A percentile compares a stretch with the other conserved stretches of the same genome.
Conservation (phyloP, 2,113 vertebrate genomes). For the Campylomormyrus numenius region DNA sequence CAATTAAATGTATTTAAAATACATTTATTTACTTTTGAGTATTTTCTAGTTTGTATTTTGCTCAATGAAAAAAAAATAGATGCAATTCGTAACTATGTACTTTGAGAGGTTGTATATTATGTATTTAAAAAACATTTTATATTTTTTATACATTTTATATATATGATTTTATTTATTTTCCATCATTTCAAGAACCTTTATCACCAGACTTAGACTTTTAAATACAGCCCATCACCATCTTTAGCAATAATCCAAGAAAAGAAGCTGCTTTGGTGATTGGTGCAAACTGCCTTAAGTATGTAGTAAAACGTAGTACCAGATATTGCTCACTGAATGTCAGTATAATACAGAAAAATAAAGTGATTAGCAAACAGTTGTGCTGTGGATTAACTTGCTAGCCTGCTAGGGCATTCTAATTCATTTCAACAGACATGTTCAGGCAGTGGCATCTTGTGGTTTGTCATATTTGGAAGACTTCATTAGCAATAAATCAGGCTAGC, state of each 20-base stretch:
- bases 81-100: not conserved
- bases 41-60: not conserved
- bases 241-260: not conserved
- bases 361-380: too few species aligned
- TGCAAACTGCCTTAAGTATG: not conserved
- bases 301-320: too few species aligned
- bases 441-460: too few species aligned
- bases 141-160: too few species aligned
- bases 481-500: too few species aligned
- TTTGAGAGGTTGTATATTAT: not conserved
- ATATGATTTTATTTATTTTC: not conserved
- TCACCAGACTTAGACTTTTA: not conserved
- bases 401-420: too few species aligned
- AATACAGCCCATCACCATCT: not conserved
- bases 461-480: too few species aligned
- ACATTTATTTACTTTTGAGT: not conserved
- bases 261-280: not conserved
- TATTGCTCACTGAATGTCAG: too few species aligned
- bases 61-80: not conserved
- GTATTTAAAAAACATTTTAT: not conserved
- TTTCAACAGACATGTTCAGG: too few species aligned
- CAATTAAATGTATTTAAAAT: not conserved
- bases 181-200: not conserved
- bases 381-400: too few species aligned
- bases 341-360: too few species aligned